Percentiles rank a stretch among this genome's conserved stretches.
Conservation (phyloP, 2,888 invertebrate genomes). For the Sussaba pulchella region DNA sequence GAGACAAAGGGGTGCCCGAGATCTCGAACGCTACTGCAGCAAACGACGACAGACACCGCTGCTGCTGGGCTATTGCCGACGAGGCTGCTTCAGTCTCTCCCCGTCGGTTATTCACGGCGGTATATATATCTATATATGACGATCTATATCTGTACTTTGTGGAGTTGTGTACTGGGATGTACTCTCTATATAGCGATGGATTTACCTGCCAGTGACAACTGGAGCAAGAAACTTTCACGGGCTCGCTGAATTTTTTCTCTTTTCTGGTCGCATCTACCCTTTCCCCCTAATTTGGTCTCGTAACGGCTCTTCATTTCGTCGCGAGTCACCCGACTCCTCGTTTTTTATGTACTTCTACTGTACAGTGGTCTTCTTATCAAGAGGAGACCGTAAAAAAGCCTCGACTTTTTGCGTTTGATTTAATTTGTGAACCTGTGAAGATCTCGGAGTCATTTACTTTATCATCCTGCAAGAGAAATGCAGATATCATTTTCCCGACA, state of each 20-base stretch:
- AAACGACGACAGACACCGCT: constrained; percentile 42
- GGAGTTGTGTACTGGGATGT: constrained; percentile 1
- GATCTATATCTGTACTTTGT: constrained; percentile 29
- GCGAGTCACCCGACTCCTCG: neutral
- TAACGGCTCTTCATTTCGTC: constrained; percentile 14
- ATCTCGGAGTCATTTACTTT: neutral
- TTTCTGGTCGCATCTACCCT: too few relatives aligned
- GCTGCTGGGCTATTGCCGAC: constrained; percentile 36
- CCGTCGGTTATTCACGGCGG: constrained; percentile 18
- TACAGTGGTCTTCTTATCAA: neutral
- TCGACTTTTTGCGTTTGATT: neutral
- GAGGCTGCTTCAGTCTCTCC: constrained; percentile 40
- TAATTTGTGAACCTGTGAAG: too few relatives aligned
- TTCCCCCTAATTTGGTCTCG: constrained; percentile 10
- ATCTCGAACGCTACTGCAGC: constrained; percentile 64
- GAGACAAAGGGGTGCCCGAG: constrained; percentile 76
- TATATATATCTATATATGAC: neutral
- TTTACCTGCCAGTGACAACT: constrained; percentile 57
- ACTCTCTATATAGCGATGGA: constrained; percentile 16
- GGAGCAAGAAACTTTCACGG: constrained; percentile 40
- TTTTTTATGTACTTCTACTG: neutral
- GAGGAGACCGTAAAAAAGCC: neutral
- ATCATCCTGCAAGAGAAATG: neutral
- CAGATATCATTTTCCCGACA: too few relatives aligned
- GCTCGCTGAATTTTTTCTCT: constrained; percentile 24